Evolutionary conservation across 2,888 invertebrate species (phyloP).

Genomic region (Orchesella flavescens): DNA sequence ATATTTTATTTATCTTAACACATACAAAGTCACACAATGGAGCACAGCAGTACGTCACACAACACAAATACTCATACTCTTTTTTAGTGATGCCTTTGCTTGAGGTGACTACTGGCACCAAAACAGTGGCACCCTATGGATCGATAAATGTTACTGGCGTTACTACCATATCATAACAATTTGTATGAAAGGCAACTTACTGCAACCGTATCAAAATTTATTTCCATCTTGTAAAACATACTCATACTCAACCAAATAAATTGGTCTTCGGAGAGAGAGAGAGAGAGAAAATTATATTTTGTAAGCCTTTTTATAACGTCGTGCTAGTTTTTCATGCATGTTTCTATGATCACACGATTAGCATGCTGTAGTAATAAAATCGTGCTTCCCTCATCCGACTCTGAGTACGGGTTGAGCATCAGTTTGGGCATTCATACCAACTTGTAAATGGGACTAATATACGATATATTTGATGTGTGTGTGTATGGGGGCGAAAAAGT

Average conservation of each 20-base stretch:
- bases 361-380: conserved; percentile 56
- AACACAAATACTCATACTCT: no score
- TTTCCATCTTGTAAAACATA: conserved; percentile 18
- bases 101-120: conserved; percentile 35
- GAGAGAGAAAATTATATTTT: conserved; percentile 42
- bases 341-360: conserved; percentile 59
- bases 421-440: neutral
- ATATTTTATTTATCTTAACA: no score
- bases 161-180: conserved; percentile 53
- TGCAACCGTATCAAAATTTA: conserved; percentile 43
- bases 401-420: neutral
- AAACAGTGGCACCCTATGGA: conserved; percentile 47
- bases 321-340: conserved; percentile 45
- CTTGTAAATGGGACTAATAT: neutral
- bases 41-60: no score
- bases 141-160: conserved; percentile 57
- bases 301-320: conserved; percentile 35
- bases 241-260: conserved; percentile 41
- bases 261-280: conserved; percentile 48
- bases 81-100: no score
- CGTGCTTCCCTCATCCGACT: conserved; percentile 32
- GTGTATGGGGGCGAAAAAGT: neutral
- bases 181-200: conserved; percentile 43
- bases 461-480: neutral
- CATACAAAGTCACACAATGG: no score